Conservation (phyloP, 2,113 vertebrate species). For the Mesembrinibis cayennensis region DNA sequence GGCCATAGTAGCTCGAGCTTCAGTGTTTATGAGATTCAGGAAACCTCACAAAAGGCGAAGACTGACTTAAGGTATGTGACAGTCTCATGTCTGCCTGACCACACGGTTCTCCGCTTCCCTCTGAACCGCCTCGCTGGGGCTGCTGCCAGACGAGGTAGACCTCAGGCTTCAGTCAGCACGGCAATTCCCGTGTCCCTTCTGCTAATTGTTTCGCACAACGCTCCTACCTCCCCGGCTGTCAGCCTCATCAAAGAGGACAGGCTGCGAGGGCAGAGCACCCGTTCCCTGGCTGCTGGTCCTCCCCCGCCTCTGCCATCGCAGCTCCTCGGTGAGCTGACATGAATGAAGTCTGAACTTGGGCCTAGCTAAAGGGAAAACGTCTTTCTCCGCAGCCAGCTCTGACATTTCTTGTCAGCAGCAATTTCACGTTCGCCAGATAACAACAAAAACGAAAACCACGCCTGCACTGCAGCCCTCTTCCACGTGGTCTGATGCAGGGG, state of each 20-base stretch:
- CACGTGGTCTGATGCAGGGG: accelerated
- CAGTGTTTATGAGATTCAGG: not conserved
- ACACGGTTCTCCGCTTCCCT: accelerated
- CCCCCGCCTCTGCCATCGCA: not conserved
- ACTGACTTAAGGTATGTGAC: not conserved
- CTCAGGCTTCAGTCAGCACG: not conserved
- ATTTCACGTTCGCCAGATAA: not conserved
- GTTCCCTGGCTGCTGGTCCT: not conserved
- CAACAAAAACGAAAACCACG: not conserved
- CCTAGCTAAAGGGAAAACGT: not conserved
- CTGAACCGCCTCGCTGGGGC: not conserved
- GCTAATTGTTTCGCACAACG: not conserved
- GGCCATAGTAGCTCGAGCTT: not conserved
- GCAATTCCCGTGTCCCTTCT: not conserved
- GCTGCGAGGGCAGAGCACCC: not conserved
- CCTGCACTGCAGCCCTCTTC: not conserved
- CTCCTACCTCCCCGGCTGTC: not conserved
- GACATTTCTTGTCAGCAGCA: not conserved
- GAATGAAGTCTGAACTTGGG: not conserved
- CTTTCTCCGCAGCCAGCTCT: not conserved
- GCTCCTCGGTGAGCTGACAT: not conserved
- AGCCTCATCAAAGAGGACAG: not conserved
- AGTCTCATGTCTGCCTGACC: not conserved
- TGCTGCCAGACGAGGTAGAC: not conserved
- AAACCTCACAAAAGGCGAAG: not conserved